Evolutionary conservation across 1,140 invertebrate genomes (phyloP).

Genomic region (Aleiodes sp.): DNA sequence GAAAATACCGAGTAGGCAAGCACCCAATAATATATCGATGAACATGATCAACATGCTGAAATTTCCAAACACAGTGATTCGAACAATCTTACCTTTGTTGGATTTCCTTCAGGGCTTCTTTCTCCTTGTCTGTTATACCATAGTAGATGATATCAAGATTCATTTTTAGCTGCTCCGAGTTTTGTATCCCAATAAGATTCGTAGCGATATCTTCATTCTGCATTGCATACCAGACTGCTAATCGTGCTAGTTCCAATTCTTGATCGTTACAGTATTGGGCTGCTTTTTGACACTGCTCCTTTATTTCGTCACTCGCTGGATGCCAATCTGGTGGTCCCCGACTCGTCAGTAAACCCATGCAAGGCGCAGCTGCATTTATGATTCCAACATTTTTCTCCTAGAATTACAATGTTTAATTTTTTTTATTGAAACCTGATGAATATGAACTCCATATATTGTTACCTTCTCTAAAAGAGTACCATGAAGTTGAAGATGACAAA

Average conservation of each 20-base stretch:
- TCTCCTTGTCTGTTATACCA: slow-evolving; percentile 72
- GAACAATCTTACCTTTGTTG: slow-evolving; percentile 68
- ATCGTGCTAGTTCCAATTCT: slow-evolving; percentile 74
- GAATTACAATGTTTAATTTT: no score
- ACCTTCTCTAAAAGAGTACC: no score
- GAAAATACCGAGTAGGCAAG: no score
- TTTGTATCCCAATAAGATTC: slow-evolving; percentile 78
- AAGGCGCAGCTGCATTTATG: slow-evolving; percentile 82
- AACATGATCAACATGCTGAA: not conserved
- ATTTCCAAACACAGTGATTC: not conserved
- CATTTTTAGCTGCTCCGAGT: slow-evolving; percentile 67
- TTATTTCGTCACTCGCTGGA: slow-evolving; percentile 76
- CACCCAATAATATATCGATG: no score
- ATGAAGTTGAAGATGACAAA: no score
- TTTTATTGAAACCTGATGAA: no score
- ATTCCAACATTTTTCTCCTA: slow-evolving; percentile 79
- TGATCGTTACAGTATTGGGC: slow-evolving; percentile 72
- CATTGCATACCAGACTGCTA: slow-evolving; percentile 76
- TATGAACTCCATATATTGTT: no score
- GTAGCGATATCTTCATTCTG: slow-evolving; percentile 69
- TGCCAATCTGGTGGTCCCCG: slow-evolving; percentile 84
- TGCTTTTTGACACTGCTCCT: slow-evolving; percentile 71
- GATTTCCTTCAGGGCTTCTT: slow-evolving; percentile 69
- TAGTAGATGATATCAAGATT: slow-evolving; percentile 71
- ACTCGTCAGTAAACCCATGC: slow-evolving; percentile 84